Evolutionary conservation across 2,797 vertebrate species (phyloP).

Genomic region (Eremophila alpestris): DNA sequence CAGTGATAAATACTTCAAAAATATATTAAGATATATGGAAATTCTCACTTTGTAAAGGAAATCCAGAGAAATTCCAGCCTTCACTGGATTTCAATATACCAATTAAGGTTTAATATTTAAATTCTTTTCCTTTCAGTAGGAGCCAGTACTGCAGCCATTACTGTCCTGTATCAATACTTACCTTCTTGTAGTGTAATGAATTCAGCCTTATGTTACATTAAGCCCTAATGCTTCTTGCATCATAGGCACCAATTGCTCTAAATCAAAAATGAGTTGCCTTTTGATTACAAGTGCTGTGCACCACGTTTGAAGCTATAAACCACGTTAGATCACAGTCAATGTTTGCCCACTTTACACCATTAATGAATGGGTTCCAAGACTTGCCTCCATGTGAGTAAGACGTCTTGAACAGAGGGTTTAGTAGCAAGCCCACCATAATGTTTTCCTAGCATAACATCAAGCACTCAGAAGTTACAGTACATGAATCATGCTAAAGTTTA

Average conservation of each 20-base stretch:
- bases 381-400: neutral
- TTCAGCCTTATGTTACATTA: slow-evolving; percentile 43
- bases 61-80: slow-evolving; percentile 77
- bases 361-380: neutral
- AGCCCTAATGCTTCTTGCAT: slow-evolving; percentile 39
- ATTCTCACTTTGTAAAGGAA: slow-evolving; percentile 63
- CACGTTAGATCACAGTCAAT: slow-evolving; percentile 13
- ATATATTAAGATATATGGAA: slow-evolving; percentile 78
- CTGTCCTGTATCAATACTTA: slow-evolving; percentile 55
- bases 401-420: neutral
- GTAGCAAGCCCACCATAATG: slow-evolving; percentile 33
- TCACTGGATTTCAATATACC: slow-evolving; percentile 71
- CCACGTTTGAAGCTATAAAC: slow-evolving; percentile 1
- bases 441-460: slow-evolving; percentile 46
- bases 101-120: slow-evolving; percentile 71
- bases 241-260: slow-evolving; percentile 13
- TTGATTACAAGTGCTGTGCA: slow-evolving; percentile 21
- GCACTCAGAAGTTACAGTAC: slow-evolving; percentile 57
- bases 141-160: slow-evolving; percentile 66
- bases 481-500: slow-evolving; percentile 36
- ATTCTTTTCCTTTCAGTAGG: slow-evolving; percentile 57
- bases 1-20: slow-evolving; percentile 78
- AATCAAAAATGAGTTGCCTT: slow-evolving; percentile 21
- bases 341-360: slow-evolving; percentile 37
- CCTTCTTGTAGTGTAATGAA: slow-evolving; percentile 66